Percentiles rank a stretch among this genome's conserved stretches.
Conservation (phyloP, 2,113 vertebrate genomes). For the Xenopus borealis region DNA sequence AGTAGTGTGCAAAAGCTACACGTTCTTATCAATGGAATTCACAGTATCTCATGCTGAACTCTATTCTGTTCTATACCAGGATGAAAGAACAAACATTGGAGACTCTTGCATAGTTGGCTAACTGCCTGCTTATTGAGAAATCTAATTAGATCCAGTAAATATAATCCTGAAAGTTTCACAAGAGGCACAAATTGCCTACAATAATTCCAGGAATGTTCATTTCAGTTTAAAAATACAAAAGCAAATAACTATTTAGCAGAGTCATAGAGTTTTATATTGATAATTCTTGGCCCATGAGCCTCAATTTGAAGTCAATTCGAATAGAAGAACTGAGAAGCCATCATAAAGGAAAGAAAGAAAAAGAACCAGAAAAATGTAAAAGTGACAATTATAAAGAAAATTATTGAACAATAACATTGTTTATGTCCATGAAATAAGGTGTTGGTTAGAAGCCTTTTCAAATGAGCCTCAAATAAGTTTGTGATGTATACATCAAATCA, state of each 20-base stretch:
- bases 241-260: not conserved
- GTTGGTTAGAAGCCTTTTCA: too few species aligned
- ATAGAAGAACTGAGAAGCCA: too few species aligned
- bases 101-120: slow-evolving; percentile 39
- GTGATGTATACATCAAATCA: too few species aligned
- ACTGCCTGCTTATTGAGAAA: slow-evolving; percentile 36
- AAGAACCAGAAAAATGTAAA: too few species aligned
- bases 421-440: too few species aligned
- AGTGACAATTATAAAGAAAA: too few species aligned
- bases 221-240: not conserved
- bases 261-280: too few species aligned
- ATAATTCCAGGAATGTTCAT: not conserved
- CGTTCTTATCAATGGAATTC: slow-evolving; percentile 39
- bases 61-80: slow-evolving; percentile 36
- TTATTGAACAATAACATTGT: too few species aligned
- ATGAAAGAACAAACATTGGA: slow-evolving; percentile 35
- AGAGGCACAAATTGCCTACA: not conserved
- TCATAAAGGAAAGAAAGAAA: too few species aligned
- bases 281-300: too few species aligned
- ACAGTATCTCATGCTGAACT: slow-evolving; percentile 29
- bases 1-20: slow-evolving; percentile 16
- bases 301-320: too few species aligned
- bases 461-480: too few species aligned
- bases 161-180: slow-evolving; percentile 8
- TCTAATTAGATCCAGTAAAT: slow-evolving; percentile 16